phyloP scores from a whole-genome alignment of 2,797 vertebrate genomes.

The Esox lucius region DNA sequence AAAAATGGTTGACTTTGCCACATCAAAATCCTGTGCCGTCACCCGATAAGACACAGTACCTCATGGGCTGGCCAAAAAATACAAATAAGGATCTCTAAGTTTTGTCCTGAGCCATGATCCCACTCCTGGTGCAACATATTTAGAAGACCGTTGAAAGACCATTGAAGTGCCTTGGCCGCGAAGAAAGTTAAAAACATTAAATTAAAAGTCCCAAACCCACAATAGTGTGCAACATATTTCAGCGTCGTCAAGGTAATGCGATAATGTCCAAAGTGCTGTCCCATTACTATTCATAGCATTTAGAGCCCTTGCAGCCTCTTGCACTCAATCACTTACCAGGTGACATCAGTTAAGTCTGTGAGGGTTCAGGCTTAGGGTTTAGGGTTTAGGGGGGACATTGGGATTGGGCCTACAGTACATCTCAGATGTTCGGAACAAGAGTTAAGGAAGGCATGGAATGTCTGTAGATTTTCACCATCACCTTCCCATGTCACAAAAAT shows the following conservation, averaged over 20 bases:
- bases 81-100: slow-evolving; percentile 23
- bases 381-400: background rate
- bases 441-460: too few relatives aligned
- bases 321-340: too few relatives aligned
- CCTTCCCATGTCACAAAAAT: too few relatives aligned
- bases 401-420: background rate
- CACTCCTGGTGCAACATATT: background rate
- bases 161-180: too few relatives aligned
- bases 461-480: too few relatives aligned
- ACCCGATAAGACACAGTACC: background rate
- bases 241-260: too few relatives aligned
- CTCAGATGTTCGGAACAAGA: too few relatives aligned
- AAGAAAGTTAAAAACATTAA: too few relatives aligned
- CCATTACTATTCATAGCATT: too few relatives aligned
- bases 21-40: slow-evolving; percentile 9
- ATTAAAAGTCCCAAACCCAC: too few relatives aligned
- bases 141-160: background rate
- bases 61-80: slow-evolving; percentile 14
- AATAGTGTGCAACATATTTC: background rate
- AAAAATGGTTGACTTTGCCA: slow-evolving; percentile 14
- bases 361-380: background rate
- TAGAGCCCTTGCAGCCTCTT: too few relatives aligned
- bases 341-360: background rate
- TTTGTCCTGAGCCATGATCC: slow-evolving; percentile 17
- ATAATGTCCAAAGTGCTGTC: too few relatives aligned